Percentiles rank a stretch among this genome's conserved stretches.
These are phyloP conservation scores for Anthophora plumipes DNA, from an alignment of 2,888 invertebrate genomes.

Conservation along the genomic window DNA sequence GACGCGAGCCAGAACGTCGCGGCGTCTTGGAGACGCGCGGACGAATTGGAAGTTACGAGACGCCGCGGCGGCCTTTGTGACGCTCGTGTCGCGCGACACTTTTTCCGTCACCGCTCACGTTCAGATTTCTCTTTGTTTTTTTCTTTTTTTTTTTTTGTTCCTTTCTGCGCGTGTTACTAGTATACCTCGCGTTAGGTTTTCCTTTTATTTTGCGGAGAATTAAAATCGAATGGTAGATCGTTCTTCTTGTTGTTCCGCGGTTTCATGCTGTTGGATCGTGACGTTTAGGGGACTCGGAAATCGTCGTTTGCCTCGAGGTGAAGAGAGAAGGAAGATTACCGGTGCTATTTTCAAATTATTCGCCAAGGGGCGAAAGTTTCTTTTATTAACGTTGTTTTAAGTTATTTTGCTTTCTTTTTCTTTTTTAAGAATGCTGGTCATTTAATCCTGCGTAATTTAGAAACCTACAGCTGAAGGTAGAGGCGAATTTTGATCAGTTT, in stretches of 20 bases:
- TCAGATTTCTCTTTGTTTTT: not conserved
- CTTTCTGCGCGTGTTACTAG: not conserved
- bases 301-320: not conserved
- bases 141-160: too few relatives aligned
- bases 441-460: too few relatives aligned
- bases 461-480: too few relatives aligned
- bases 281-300: constrained; percentile 12
- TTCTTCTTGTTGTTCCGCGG: not conserved
- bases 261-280: not conserved
- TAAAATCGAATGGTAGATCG: constrained; percentile 2
- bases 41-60: constrained; percentile 64
- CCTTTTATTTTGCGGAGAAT: not conserved
- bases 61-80: constrained; percentile 46
- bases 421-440: too few relatives aligned
- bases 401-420: too few relatives aligned
- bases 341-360: not conserved
- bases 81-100: not conserved
- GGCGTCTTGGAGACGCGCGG: constrained; percentile 40
- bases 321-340: not conserved
- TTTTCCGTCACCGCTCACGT: constrained; percentile 7
- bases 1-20: constrained; percentile 29
- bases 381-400: too few relatives aligned
- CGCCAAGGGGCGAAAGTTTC: too few relatives aligned
- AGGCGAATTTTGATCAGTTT: too few relatives aligned
- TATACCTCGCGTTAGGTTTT: too few relatives aligned